Conservation (phyloP, 2,113 vertebrate species). For the Cnemophilus loriae region DNA sequence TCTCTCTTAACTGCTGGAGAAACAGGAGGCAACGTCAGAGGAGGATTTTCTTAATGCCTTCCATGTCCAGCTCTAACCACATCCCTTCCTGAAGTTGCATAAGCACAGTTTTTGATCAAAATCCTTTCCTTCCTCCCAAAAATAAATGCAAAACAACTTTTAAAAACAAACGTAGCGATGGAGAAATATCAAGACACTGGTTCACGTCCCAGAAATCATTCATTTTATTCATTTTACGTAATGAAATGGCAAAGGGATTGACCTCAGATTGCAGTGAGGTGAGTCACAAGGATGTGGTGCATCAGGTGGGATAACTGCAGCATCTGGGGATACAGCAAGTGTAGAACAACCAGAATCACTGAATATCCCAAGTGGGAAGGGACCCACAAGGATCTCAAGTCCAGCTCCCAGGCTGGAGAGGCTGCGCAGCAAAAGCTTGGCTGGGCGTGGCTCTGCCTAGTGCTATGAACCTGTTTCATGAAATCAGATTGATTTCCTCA, state of each 20-base stretch:
- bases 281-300: neutral
- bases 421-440: neutral
- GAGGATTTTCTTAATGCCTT: neutral
- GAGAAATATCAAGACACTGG: neutral
- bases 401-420: neutral
- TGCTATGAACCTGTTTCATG: neutral
- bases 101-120: neutral
- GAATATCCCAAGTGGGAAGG: neutral
- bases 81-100: constrained; percentile 1
- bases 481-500: neutral
- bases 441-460: neutral
- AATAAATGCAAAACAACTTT: neutral
- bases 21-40: neutral
- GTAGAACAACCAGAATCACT: neutral
- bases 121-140: neutral
- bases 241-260: neutral
- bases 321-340: neutral
- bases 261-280: neutral
- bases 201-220: neutral
- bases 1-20: neutral
- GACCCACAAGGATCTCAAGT: neutral
- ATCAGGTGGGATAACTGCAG: neutral
- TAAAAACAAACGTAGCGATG: neutral
- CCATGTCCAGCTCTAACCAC: neutral
- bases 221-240: neutral